Evolutionary conservation across 1,140 invertebrate species (phyloP).

Genomic region (Lepidostoma basale): DNA sequence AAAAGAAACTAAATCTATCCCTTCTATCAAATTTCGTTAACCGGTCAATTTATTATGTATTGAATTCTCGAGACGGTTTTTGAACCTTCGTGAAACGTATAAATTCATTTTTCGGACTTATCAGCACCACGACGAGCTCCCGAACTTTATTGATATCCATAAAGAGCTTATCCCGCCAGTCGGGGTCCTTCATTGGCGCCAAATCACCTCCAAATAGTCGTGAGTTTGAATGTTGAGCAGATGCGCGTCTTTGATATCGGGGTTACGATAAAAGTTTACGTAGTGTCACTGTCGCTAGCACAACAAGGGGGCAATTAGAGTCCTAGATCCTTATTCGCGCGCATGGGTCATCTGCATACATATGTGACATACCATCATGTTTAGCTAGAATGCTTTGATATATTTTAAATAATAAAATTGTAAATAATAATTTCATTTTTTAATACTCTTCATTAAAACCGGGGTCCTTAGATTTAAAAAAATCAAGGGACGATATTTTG

Average conservation of each 20-base stretch:
- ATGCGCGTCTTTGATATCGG: neutral
- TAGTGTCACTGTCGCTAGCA: too few relatives aligned
- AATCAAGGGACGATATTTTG: too few relatives aligned
- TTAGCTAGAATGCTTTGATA: too few relatives aligned
- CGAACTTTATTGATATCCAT: conserved; percentile 26
- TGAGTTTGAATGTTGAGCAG: conserved; percentile 10
- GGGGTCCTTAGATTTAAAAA: too few relatives aligned
- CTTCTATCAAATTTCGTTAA: neutral
- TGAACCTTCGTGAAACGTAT: neutral
- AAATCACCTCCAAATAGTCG: conserved; percentile 12
- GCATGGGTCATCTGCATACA: too few relatives aligned
- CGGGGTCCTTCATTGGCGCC: conserved; percentile 3
- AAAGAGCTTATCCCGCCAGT: conserved; percentile 18
- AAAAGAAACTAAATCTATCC: neutral
- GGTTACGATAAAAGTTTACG: conserved; percentile 6
- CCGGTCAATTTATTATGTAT: conserved; percentile 9
- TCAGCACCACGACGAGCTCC: neutral
- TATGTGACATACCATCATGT: too few relatives aligned
- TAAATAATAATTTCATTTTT: too few relatives aligned
- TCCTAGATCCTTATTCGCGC: too few relatives aligned
- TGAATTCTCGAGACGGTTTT: neutral
- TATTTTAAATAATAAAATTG: too few relatives aligned
- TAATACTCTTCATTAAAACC: too few relatives aligned
- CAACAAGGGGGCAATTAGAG: too few relatives aligned
- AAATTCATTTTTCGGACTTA: conserved; percentile 16